A percentile compares a stretch with the other conserved stretches of the same genome.
Evolutionary conservation across 2,797 vertebrate genomes (phyloP).

Genomic region (Natrix natrix): DNA sequence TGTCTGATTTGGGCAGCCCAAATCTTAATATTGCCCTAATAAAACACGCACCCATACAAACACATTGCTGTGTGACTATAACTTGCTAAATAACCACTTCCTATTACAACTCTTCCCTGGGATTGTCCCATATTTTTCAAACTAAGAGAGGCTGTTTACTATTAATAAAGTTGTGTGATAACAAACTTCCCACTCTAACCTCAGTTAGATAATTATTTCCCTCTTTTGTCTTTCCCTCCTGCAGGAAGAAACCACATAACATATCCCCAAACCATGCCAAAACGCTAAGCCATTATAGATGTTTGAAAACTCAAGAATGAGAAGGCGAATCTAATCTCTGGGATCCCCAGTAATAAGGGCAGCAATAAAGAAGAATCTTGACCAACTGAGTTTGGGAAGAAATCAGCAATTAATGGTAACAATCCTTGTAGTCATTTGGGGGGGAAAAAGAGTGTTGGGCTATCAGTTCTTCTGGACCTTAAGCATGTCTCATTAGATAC

Average conservation of each 20-base stretch:
- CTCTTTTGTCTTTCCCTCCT: not conserved
- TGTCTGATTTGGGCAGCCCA: not conserved
- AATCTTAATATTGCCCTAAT: not conserved
- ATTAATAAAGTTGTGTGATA: not conserved
- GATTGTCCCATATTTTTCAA: not conserved
- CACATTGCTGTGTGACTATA: not conserved
- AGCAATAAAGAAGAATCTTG: not conserved
- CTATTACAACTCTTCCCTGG: not conserved
- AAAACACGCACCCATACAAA: not conserved
- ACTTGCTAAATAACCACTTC: not conserved
- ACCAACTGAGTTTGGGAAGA: not conserved
- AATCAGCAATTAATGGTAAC: not conserved
- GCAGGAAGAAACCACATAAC: not conserved
- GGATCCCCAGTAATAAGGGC: not conserved
- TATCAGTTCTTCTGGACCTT: not conserved
- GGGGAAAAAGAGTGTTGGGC: not conserved
- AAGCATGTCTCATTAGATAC: not conserved
- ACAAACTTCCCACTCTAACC: not conserved
- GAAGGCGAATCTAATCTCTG: not conserved
- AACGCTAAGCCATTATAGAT: not conserved
- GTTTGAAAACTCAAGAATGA: not conserved
- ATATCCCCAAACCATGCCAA: not conserved
- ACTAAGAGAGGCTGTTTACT: not conserved
- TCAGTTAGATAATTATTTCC: not conserved
- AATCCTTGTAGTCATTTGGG: not conserved